Base-by-base conservation (phyloP, 1,140 invertebrate species). In the Lordiphosa mommai region DNA sequence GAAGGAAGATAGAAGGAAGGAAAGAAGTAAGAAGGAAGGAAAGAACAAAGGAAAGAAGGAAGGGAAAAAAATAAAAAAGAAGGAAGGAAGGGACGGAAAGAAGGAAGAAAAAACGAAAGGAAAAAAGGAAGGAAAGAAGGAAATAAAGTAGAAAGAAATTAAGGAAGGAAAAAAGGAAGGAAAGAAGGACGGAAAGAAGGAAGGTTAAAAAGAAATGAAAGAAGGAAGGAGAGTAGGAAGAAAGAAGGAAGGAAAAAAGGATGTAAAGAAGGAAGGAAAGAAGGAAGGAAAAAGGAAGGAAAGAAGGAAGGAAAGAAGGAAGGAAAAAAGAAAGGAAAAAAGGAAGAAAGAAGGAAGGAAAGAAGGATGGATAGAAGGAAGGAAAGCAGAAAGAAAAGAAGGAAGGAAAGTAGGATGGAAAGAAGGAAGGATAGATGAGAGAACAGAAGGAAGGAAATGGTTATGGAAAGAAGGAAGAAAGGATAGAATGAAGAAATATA, bases 181-280 rank as follows among this genome's bases (percentile, higher is more conserved):
- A 20, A 1, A 20, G 17, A 20, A 20, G 17, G 4, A 20, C 3
- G 12, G 13, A 16, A 46, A 27, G 4, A 7, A n/a, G 7, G 16
- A 13, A 34, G 17, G 17, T 23, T n/a, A 27, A 0, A 41, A 7
- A 20, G 7, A 2, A 13, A 29, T 16, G n/a, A 34, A 43, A 27
- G 0, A 27, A 12, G 20, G 10, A 29, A 29, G n/a, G 1, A 13
- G 17, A 20, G 3, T 2, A 20, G 4, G 17, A 20, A 20, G 17
- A 20, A 30, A 32, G 23, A 23, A 61, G 58, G 40, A 47, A 32
- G 38, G 12, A n/a, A 12, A 14, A 8, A 7, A 10, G 16, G n/a
- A 4, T 13, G 9, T 27, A 10, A 5, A 3, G 20, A 29, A 16
- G 23, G 3, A 41, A 37, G 36, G 29, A 16, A 23, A 9, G 51